These are phyloP conservation scores for Brienomyrus brachyistius DNA, from an alignment of 2,113 vertebrate genomes.

Conservation along the genomic window DNA sequence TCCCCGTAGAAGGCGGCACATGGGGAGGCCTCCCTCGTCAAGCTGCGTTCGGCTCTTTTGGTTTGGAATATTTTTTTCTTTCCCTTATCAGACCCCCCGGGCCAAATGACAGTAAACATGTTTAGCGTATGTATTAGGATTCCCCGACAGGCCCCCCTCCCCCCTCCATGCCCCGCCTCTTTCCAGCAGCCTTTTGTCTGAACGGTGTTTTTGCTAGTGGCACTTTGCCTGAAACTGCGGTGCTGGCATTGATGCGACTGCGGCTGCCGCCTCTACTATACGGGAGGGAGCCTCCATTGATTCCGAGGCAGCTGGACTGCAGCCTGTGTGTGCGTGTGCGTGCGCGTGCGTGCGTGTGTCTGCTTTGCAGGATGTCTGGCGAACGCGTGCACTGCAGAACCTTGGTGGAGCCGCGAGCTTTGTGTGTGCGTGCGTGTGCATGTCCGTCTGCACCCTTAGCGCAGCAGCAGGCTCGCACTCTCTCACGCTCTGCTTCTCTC, in stretches of 20 bases:
- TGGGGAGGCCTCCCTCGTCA: neutral
- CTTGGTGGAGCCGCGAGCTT: conserved; percentile 17
- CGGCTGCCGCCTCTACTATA: conserved; percentile 34
- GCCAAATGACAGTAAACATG: neutral
- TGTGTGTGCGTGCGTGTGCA: conserved; percentile 14
- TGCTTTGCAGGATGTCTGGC: conserved; percentile 36
- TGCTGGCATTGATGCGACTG: conserved; percentile 51
- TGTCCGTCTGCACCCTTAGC: neutral
- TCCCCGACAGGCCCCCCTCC: neutral
- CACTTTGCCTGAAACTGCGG: neutral
- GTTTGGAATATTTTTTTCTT: neutral
- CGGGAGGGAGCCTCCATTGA: conserved; percentile 44
- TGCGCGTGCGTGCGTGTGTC: conserved; percentile 12
- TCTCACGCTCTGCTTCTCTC: neutral
- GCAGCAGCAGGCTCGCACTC: neutral
- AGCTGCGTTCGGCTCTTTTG: neutral
- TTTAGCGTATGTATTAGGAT: neutral
- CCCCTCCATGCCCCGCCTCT: neutral
- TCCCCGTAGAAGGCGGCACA: neutral
- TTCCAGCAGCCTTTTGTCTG: conserved; percentile 6
- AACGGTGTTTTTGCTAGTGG: neutral
- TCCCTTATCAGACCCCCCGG: neutral
- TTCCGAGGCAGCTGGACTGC: conserved; percentile 52
- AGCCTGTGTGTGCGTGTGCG: conserved; percentile 39
- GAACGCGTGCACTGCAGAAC: conserved; percentile 44